phyloP scores from a whole-genome alignment of 2,113 vertebrate genomes.

The Beaufortia kweichowensis region DNA sequence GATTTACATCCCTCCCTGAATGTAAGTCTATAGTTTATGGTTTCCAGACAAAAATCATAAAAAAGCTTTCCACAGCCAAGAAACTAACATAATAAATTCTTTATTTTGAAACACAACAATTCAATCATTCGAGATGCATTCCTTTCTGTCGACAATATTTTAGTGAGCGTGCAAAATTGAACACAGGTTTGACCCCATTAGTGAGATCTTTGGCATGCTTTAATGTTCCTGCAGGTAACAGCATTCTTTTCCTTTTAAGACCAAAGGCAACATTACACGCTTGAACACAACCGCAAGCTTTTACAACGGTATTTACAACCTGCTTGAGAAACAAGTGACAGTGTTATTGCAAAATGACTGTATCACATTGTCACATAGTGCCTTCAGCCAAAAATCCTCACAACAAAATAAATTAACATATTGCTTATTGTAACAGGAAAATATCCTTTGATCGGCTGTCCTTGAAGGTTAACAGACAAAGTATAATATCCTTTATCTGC shows the following conservation, averaged over 20 bases:
- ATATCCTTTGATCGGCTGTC: neutral
- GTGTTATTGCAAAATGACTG: neutral
- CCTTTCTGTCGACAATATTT: conserved; percentile 4
- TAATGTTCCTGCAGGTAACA: conserved; percentile 7
- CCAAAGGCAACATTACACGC: neutral
- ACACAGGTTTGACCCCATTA: conserved; percentile 10
- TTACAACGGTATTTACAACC: neutral
- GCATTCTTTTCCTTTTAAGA: conserved; percentile 16
- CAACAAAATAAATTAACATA: neutral
- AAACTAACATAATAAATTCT: neutral
- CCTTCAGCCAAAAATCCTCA: neutral
- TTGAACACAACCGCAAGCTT: neutral
- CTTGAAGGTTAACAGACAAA: neutral
- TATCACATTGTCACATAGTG: neutral
- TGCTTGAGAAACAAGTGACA: neutral
- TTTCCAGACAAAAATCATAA: neutral
- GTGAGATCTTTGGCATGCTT: conserved; percentile 4
- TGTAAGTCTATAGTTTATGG: too few species aligned
- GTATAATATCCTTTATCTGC: neutral
- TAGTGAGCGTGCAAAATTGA: conserved; percentile 15
- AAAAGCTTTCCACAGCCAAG: too few species aligned
- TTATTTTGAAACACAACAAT: neutral
- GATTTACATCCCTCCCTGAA: neutral
- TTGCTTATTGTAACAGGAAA: neutral
- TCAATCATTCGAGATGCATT: neutral